These are phyloP conservation scores for Andricus grossulariae DNA, from an alignment of 1,140 invertebrate species.

Conservation along the genomic window DNA sequence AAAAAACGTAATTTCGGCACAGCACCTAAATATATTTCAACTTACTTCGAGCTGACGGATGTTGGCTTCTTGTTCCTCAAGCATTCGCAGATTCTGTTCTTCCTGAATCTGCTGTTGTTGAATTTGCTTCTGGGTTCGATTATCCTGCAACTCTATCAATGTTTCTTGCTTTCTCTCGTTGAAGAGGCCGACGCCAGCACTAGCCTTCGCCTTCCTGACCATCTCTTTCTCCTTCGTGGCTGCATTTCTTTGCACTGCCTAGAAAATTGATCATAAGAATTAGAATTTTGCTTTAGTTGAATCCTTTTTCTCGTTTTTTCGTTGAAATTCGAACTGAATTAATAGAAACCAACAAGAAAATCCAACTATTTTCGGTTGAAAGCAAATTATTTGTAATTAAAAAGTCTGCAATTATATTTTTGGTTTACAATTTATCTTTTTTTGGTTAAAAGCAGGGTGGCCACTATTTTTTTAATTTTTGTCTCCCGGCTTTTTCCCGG, in stretches of 20 bases:
- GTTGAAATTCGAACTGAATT: no score
- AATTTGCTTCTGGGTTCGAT: conserved; percentile 76
- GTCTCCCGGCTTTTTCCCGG: no score
- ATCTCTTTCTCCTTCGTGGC: conserved; percentile 91
- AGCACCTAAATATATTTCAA: neutral
- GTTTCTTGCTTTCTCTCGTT: conserved; percentile 78
- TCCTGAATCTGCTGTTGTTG: conserved; percentile 89
- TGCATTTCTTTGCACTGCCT: conserved; percentile 85
- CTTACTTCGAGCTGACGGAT: conserved; percentile 92
- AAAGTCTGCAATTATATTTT: no score
- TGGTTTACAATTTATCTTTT: no score
- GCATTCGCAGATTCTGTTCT: conserved; percentile 88
- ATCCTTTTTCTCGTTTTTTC: no score
- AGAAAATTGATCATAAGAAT: conserved; percentile 37
- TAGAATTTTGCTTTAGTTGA: no score
- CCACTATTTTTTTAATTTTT: no score
- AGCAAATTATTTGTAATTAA: no score
- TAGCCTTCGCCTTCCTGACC: conserved; percentile 81
- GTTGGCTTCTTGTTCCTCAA: conserved; percentile 93
- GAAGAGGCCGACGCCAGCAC: conserved; percentile 75
- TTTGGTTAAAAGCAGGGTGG: no score
- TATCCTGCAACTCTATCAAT: conserved; percentile 82
- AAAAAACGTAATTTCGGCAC: no score
- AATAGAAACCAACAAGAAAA: no score
- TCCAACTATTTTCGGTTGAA: no score